These are phyloP conservation scores for Neotoma lepida DNA, from an alignment of 2,113 vertebrate genomes.

Conservation along the genomic window DNA sequence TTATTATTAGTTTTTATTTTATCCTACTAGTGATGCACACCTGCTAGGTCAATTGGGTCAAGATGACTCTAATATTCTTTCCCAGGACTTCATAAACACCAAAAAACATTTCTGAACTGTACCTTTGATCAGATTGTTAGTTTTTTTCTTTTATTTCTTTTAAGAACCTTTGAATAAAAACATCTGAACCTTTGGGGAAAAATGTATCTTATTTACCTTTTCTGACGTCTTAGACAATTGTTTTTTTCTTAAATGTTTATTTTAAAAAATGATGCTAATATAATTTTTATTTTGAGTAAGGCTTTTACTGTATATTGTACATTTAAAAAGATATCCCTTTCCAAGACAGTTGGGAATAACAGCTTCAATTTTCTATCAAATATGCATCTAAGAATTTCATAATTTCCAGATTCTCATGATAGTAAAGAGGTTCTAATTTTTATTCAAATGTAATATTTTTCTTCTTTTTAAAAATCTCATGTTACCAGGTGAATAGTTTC, in stretches of 20 bases:
- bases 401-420: background rate
- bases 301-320: background rate
- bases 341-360: background rate
- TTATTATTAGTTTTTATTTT: conserved; percentile 82
- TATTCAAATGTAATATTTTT: background rate
- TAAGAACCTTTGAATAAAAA: conserved; percentile 97
- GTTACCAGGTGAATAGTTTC: background rate
- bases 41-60: conserved; percentile 96
- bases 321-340: background rate
- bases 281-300: background rate
- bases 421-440: background rate
- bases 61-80: conserved; percentile 94
- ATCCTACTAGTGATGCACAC: conserved; percentile 95
- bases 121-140: conserved; percentile 95
- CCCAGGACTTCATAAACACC: conserved; percentile 94
- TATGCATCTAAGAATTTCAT: background rate
- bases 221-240: background rate
- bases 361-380: background rate
- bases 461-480: background rate
- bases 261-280: background rate
- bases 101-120: conserved; percentile 94
- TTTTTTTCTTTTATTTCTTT: conserved; percentile 95
- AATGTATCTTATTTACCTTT: background rate
- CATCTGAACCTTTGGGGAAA: conserved; percentile 78
- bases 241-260: background rate